These are phyloP conservation scores for Dissostichus mawsoni DNA, from an alignment of 2,113 vertebrate genomes.

Conservation along the genomic window DNA sequence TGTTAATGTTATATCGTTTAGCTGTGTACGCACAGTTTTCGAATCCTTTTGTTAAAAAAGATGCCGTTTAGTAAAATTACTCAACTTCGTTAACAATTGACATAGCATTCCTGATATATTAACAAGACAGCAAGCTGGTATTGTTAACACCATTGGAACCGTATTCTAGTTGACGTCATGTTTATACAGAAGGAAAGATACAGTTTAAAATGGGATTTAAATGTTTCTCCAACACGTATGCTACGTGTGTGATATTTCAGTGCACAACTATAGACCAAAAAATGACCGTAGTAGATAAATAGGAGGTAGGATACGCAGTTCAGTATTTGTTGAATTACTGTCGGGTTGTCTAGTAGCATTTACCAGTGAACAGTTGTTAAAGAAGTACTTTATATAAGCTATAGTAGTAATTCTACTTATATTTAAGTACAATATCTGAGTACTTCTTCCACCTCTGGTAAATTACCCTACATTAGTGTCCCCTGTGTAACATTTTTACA, in stretches of 20 bases:
- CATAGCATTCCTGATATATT: not conserved
- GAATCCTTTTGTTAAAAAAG: not conserved
- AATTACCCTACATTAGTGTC: too few relatives aligned
- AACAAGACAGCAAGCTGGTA: not conserved
- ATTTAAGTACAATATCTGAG: too few relatives aligned
- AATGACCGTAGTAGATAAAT: too few relatives aligned
- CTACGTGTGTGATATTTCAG: not conserved
- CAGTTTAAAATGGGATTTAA: not conserved
- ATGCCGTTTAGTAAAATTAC: not conserved
- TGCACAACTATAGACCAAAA: too few relatives aligned
- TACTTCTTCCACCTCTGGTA: too few relatives aligned
- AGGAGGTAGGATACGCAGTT: too few relatives aligned
- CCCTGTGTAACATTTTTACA: too few relatives aligned
- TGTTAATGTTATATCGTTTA: not conserved
- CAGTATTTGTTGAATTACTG: not conserved
- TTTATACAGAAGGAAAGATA: not conserved
- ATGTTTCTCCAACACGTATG: too few relatives aligned
- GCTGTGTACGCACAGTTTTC: fast-evolving
- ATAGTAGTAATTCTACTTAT: too few relatives aligned
- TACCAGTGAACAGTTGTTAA: too few relatives aligned
- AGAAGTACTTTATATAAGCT: too few relatives aligned
- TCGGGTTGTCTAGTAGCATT: not conserved
- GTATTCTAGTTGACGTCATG: not conserved
- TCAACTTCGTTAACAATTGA: too few relatives aligned
- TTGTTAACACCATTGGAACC: not conserved